Evolutionary conservation across 2,888 invertebrate species (phyloP).

Genomic region (Apoda limacodes): DNA sequence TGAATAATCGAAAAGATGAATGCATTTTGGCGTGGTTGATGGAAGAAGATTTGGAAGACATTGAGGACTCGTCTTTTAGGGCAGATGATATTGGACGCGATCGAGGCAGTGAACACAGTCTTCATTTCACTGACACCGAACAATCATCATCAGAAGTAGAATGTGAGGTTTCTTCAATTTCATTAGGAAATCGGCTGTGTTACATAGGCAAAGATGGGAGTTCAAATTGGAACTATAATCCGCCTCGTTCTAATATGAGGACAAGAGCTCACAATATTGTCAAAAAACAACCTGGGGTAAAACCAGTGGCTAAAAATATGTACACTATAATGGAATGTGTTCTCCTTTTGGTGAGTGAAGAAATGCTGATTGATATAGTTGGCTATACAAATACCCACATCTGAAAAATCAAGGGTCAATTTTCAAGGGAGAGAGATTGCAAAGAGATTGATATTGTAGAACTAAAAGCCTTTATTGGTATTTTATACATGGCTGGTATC

Average conservation of each 20-base stretch:
- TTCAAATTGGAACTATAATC: constrained; percentile 11
- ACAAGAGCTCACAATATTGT: too few species aligned
- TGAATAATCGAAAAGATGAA: too few species aligned
- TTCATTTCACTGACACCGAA: constrained; percentile 7
- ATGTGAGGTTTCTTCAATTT: constrained; percentile 11
- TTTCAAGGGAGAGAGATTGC: constrained; percentile 9
- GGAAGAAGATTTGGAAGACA: too few species aligned
- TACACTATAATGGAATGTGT: constrained; percentile 5
- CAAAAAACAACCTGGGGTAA: too few species aligned
- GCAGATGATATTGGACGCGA: constrained; percentile 12
- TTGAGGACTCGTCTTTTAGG: too few species aligned
- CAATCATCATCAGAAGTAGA: constrained; percentile 9
- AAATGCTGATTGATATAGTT: constrained; percentile 8
- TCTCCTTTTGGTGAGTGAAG: constrained; percentile 7
- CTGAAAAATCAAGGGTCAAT: background rate
- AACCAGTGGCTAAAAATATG: constrained; percentile 7
- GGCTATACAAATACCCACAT: constrained; percentile 9
- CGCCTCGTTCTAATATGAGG: too few species aligned
- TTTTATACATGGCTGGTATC: constrained; percentile 9
- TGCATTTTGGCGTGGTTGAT: too few species aligned
- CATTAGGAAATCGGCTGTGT: constrained; percentile 7
- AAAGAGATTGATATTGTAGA: constrained; percentile 9
- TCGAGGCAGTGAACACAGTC: constrained; percentile 9
- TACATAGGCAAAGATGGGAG: constrained; percentile 9
- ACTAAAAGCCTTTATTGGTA: constrained; percentile 10